phyloP scores from a whole-genome alignment of 2,113 vertebrate genomes.

The Eclectus roratus region DNA sequence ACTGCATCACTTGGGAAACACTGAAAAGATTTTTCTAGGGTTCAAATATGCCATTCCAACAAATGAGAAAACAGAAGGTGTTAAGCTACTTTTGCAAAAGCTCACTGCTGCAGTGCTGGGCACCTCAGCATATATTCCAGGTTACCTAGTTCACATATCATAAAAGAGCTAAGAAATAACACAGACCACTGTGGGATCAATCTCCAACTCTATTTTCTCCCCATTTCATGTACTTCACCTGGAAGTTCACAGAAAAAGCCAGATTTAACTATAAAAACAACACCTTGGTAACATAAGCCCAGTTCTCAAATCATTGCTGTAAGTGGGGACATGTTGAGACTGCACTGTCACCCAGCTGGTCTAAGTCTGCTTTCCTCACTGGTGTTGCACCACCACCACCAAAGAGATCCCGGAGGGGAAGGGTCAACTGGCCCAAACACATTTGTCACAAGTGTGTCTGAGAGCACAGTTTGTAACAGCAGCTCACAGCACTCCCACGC shows the following conservation, averaged over 20 bases:
- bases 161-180: background rate
- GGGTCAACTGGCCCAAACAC: background rate
- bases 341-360: rapidly evolving
- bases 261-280: background rate
- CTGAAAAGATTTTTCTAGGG: background rate
- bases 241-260: background rate
- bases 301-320: background rate
- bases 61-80: background rate
- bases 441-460: background rate
- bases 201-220: background rate
- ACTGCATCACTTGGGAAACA: background rate
- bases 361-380: rapidly evolving
- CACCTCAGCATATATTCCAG: background rate
- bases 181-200: background rate
- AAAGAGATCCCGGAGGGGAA: background rate
- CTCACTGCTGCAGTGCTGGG: background rate
- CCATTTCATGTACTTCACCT: background rate
- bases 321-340: background rate
- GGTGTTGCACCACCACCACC: background rate
- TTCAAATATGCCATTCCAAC: background rate
- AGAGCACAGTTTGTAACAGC: background rate
- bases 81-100: background rate
- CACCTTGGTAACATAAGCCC: background rate
- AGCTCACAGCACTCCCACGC: background rate
- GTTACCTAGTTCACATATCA: background rate